Evolutionary conservation across 1,140 invertebrate genomes (phyloP).

Genomic region (Drosophila tani): DNA sequence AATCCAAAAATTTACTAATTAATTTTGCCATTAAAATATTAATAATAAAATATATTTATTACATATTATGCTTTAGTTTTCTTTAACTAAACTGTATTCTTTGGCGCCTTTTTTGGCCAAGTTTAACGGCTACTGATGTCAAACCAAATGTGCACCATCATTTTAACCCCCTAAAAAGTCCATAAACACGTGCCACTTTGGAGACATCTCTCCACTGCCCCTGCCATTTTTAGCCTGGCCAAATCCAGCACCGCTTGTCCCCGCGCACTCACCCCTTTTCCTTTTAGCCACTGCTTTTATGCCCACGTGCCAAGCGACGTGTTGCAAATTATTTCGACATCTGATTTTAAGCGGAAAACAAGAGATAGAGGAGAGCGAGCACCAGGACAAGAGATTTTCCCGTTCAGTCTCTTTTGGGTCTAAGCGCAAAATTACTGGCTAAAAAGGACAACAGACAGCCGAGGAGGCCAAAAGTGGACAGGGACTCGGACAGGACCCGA

Average conservation of each 20-base stretch:
- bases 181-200: conserved; percentile 79
- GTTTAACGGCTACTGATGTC: conserved; percentile 40
- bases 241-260: conserved; percentile 1
- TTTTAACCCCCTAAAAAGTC: conserved; percentile 47
- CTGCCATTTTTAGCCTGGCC: conserved; percentile 18
- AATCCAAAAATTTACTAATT: too few relatives aligned
- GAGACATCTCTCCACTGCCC: conserved; percentile 20
- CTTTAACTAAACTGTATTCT: not conserved
- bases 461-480: conserved; percentile 17
- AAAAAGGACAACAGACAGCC: conserved; percentile 49
- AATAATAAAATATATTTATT: not conserved
- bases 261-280: conserved; percentile 3
- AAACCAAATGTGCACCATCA: conserved; percentile 56
- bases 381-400: conserved; percentile 49
- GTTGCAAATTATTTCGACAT: conserved; percentile 84
- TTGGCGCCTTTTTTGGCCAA: conserved; percentile 7
- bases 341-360: conserved; percentile 84
- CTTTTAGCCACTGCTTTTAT: conserved; percentile 19
- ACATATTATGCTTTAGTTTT: not conserved
- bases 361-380: conserved; percentile 61
- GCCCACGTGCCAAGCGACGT: conserved; percentile 71
- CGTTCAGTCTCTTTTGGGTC: conserved; percentile 47
- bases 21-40: not conserved
- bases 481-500: not conserved
- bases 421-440: conserved; percentile 79